phyloP scores from a whole-genome alignment of 2,113 vertebrate genomes.

The Strix uralensis region DNA sequence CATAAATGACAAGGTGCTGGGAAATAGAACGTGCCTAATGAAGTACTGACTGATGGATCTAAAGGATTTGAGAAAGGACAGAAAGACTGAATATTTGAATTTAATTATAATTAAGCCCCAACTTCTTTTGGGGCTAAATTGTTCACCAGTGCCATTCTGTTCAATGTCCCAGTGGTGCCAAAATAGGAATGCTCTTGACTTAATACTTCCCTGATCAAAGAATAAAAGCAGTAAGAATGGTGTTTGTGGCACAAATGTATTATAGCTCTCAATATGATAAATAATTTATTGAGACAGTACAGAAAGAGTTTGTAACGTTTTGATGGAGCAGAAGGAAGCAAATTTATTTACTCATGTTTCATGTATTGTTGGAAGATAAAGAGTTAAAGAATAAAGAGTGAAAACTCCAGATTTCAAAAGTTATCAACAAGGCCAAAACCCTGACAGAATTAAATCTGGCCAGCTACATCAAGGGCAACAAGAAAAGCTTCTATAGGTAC shows the following conservation, averaged over 20 bases:
- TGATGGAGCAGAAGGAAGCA: neutral
- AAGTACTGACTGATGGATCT: neutral
- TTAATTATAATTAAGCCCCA: neutral
- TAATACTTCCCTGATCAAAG: neutral
- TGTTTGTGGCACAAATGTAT: neutral
- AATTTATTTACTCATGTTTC: neutral
- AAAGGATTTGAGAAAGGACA: neutral
- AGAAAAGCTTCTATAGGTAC: too few species aligned
- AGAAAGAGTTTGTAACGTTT: neutral
- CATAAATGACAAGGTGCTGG: neutral
- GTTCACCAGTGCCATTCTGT: neutral
- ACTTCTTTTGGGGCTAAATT: neutral
- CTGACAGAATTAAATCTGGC: too few species aligned
- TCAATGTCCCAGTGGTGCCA: neutral
- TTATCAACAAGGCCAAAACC: neutral
- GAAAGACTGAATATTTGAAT: neutral
- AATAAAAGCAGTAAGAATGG: neutral
- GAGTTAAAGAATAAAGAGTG: neutral
- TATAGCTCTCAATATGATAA: neutral
- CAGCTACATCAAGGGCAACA: too few species aligned
- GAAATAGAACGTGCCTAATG: neutral
- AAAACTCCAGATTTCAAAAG: neutral
- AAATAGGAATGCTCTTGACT: neutral
- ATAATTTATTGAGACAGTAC: neutral
- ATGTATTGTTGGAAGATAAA: neutral